Conservation (phyloP, 2,797 vertebrate species). For the Muscicapa striata region DNA sequence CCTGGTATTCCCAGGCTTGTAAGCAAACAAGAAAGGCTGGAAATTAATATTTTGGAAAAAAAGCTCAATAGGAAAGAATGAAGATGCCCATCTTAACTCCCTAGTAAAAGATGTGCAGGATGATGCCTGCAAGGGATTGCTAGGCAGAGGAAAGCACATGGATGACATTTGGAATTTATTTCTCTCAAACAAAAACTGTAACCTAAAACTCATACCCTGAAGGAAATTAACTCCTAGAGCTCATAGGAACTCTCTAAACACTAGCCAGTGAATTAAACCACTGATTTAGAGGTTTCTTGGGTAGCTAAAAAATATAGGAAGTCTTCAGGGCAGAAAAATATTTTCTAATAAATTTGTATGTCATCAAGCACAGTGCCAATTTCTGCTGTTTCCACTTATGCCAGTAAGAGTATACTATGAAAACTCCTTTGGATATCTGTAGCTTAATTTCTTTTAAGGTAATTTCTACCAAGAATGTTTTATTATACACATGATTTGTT, state of each 20-base stretch:
- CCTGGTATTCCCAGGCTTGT: not conserved
- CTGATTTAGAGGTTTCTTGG: not conserved
- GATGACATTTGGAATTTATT: slow-evolving; percentile 58
- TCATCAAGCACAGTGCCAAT: not conserved
- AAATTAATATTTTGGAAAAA: slow-evolving; percentile 51
- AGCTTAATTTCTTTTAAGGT: not conserved
- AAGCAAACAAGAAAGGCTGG: slow-evolving; percentile 24
- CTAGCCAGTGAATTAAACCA: slow-evolving; percentile 29
- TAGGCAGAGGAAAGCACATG: slow-evolving; percentile 4
- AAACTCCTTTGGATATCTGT: not conserved
- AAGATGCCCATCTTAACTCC: slow-evolving; percentile 40
- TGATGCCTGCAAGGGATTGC: slow-evolving; percentile 40
- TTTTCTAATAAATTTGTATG: slow-evolving; percentile 22
- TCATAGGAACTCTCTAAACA: slow-evolving; percentile 21
- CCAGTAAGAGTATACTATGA: not conserved
- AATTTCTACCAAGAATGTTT: not conserved
- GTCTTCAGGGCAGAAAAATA: slow-evolving; percentile 5
- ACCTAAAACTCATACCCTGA: slow-evolving; percentile 43
- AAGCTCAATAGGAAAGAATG: slow-evolving; percentile 41
- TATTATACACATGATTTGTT: not conserved
- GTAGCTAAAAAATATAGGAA: slow-evolving; percentile 25
- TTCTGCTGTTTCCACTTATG: not conserved
- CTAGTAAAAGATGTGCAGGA: slow-evolving; percentile 6
- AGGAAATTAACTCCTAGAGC: slow-evolving; percentile 15
- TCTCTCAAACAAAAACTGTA: slow-evolving; percentile 48